phyloP scores from a whole-genome alignment of 2,888 invertebrate genomes.

The Diogma glabrata region DNA sequence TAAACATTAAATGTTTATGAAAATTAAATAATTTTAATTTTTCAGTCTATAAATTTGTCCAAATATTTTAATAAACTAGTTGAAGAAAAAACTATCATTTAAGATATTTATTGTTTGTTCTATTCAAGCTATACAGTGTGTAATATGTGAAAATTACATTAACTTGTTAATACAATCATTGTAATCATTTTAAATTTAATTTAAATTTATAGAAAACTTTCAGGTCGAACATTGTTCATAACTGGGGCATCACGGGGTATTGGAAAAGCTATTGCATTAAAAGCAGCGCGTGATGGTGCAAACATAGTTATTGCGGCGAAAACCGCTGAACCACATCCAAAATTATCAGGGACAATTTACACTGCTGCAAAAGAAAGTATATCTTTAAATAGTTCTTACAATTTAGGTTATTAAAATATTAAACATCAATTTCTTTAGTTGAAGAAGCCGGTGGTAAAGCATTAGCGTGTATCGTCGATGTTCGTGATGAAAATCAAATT shows the following conservation, averaged over 20 bases:
- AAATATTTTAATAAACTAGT: too few species aligned
- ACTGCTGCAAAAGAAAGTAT: slow-evolving; percentile 65
- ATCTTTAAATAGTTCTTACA: slow-evolving; percentile 34
- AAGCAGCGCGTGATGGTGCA: slow-evolving; percentile 76
- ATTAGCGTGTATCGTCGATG: slow-evolving; percentile 71
- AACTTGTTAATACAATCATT: too few species aligned
- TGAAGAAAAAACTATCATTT: too few species aligned
- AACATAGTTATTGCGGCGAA: slow-evolving; percentile 71
- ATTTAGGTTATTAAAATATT: slow-evolving; percentile 46
- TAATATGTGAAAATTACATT: too few species aligned
- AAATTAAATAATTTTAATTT: too few species aligned
- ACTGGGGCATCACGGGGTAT: slow-evolving; percentile 96
- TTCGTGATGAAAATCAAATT: slow-evolving; percentile 63
- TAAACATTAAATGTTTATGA: too few species aligned
- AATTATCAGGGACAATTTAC: slow-evolving; percentile 54
- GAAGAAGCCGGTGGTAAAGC: slow-evolving; percentile 71
- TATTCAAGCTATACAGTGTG: too few species aligned
- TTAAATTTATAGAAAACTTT: slow-evolving; percentile 39
- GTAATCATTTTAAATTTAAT: too few species aligned
- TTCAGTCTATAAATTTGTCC: too few species aligned
- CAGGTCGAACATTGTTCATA: slow-evolving; percentile 85
- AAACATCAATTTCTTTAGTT: slow-evolving; percentile 43
- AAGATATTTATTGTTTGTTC: too few species aligned
- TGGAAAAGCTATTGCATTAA: slow-evolving; percentile 85
- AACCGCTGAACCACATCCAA: slow-evolving; percentile 54